Evolutionary conservation across 2,113 vertebrate genomes (phyloP), one percentile per base, ranked within the genome.

Genomic region (Clarias macrocephalus): DNA sequence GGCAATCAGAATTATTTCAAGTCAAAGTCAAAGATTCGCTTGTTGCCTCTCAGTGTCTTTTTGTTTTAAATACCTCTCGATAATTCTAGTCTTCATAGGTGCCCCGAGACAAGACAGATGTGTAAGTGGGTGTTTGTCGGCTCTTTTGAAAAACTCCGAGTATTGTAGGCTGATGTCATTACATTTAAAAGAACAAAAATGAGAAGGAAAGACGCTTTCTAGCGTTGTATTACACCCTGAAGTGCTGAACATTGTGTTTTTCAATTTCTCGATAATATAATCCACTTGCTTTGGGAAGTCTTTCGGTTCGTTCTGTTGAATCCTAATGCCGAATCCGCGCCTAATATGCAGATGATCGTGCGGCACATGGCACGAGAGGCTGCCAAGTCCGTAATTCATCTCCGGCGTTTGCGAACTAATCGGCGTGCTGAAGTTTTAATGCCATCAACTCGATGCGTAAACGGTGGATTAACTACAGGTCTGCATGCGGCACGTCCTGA

Each of bases 261-360:
- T 8, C 52, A 28, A 18, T 57, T 48, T 85, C 66, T 65, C 68
- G 82, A 75, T 80, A 72, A 65, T 73, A 54, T 16, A 28, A 33
- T 70, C 63, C 77, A 68, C 80, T 60, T 77, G 80, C 88, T 28
- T 83, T 76, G 37, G 79, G 72, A 73, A 21, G 82, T 30, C 33
- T 82, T 65, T 85, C 48, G 18, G 63, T 33, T 70, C 21, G 59
- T 33, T 76, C 76, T 87, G 79, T 48, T 84, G 76, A 65, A 81
- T 86, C 85, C 85, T 83, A 70, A 60, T 76, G 66, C 68, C 73
- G n/a, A 81, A 88, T 86, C 77, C 57, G 48, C 37, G 37, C 60
- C 89, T 91, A 91, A 91, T 85, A 73, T 72, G 81, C 83, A 76
- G 82, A 89, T 88, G 70, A 83, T 80, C 42, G 23, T 68, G 65